Percentiles rank a stretch among this genome's conserved stretches.
These are phyloP conservation scores for Phoxinus phoxinus DNA, from an alignment of 2,113 vertebrate species.

Conservation along the genomic window DNA sequence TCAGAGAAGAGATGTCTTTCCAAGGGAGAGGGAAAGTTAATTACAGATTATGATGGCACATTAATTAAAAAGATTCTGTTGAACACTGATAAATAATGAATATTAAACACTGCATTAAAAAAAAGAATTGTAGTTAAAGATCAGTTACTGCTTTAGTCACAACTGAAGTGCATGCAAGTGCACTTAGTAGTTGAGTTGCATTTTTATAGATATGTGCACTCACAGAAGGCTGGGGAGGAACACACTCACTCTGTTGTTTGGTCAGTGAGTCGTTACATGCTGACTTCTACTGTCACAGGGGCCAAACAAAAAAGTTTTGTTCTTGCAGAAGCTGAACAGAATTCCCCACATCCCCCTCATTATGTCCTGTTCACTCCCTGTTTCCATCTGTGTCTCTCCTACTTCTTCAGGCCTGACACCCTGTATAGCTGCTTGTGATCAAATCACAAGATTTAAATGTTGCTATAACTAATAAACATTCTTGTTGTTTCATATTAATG, in stretches of 20 bases:
- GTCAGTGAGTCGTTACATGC: conserved; percentile 51
- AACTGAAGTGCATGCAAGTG: not conserved
- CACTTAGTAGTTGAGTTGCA: not conserved
- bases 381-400: conserved; percentile 32
- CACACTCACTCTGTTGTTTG: conserved; percentile 46
- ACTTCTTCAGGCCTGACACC: not conserved
- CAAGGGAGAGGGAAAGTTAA: no score
- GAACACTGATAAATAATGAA: not conserved
- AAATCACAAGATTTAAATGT: no score
- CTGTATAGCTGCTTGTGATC: conserved; percentile 11
- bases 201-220: conserved; percentile 20
- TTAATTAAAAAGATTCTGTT: no score
- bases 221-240: conserved; percentile 37
- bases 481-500: not conserved
- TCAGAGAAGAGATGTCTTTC: no score
- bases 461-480: not conserved
- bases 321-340: conserved; percentile 68
- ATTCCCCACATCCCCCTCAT: conserved; percentile 63
- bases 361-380: conserved; percentile 33
- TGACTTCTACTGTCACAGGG: conserved; percentile 53
- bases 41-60: no score
- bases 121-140: not conserved
- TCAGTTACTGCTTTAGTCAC: not conserved
- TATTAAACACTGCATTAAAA: not conserved
- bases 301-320: conserved; percentile 77